Base-by-base conservation (phyloP, 2,888 invertebrate genomes). In the Imbricaverruca yamaguchii region DNA sequence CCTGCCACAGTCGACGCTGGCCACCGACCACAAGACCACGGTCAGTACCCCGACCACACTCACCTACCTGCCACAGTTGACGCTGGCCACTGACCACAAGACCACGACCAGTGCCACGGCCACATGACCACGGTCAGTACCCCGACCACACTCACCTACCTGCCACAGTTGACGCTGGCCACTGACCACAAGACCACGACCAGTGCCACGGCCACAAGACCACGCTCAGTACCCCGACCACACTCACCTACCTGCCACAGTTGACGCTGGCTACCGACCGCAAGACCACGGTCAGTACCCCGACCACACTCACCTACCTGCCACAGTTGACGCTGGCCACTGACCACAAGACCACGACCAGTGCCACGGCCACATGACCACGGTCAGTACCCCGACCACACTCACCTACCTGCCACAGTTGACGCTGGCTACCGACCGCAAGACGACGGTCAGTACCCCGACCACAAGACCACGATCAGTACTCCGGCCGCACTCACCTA, bases 271-370 rank as follows among this genome's bases (percentile, higher is more conserved):
- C 77, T 1, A 6, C 55, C 8, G 77, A 56, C 55, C 55, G 11
- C 77, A 77, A 77, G 77, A 53, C 77, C n/a, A 77, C 77, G 18
- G 77, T 77, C 9, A 21, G 77, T 77, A n/a, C n/a, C n/a, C 78
- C 78, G 13, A 13, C 56, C 57, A 25, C 25, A 3, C 78, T 79
- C 57, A 13, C 23, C n/a, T 79, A 79, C 25, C 78, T 79, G 13
- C 56, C 23, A 6, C 78, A 79, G 57, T 57, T 57, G 57, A 12
- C 18, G 13, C 23, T 79, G 57, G 57, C 78, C 12, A 6, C 56
- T 3, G 78, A 57, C 23, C 57, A 23, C 78, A 79, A 79, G 57
- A 56, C 78, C 25, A 79, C 78, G n/a, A 57, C 57, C 11, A 13
- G 78, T 79, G 13, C 9, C 57, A 13, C 57, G 13, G 57, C 57